Conservation (phyloP, 2,888 invertebrate species). For the Eupithecia inturbata region DNA sequence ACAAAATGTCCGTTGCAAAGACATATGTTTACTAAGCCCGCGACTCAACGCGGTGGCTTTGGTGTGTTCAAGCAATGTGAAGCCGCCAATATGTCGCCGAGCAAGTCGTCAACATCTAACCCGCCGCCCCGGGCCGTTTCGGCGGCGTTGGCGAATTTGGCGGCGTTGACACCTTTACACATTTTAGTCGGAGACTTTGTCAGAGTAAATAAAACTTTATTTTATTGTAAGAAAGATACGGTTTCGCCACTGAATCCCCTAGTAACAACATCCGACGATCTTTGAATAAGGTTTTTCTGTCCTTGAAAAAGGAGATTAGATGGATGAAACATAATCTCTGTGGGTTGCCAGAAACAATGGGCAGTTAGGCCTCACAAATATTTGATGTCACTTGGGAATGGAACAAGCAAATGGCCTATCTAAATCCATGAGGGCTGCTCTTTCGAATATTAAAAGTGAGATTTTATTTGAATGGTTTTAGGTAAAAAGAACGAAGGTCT, state of each 20-base stretch:
- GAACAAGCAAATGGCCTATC: not conserved
- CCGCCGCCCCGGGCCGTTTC: not conserved
- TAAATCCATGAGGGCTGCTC: not conserved
- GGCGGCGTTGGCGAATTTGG: not conserved
- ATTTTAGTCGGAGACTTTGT: not conserved
- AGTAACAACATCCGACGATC: conserved; percentile 20
- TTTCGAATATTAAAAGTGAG: not conserved
- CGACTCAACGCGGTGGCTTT: no score
- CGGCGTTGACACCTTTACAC: not conserved
- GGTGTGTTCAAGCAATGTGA: no score
- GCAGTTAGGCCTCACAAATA: not conserved
- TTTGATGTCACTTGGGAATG: not conserved
- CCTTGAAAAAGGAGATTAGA: conserved; percentile 25
- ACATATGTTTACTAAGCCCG: no score
- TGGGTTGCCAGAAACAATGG: not conserved
- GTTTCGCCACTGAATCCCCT: conserved; percentile 27
- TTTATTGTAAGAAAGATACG: conserved; percentile 18
- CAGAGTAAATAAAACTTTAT: conserved; percentile 14
- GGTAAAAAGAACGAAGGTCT: not conserved
- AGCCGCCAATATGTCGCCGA: not conserved
- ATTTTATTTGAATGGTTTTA: not conserved
- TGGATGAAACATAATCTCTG: conserved; percentile 27
- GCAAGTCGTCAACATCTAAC: not conserved
- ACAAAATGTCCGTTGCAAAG: no score
- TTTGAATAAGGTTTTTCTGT: conserved; percentile 31